Evolutionary conservation across 2,113 vertebrate species (phyloP), one percentile per base, ranked within the genome.

Genomic region (Hippopotamus amphibius): DNA sequence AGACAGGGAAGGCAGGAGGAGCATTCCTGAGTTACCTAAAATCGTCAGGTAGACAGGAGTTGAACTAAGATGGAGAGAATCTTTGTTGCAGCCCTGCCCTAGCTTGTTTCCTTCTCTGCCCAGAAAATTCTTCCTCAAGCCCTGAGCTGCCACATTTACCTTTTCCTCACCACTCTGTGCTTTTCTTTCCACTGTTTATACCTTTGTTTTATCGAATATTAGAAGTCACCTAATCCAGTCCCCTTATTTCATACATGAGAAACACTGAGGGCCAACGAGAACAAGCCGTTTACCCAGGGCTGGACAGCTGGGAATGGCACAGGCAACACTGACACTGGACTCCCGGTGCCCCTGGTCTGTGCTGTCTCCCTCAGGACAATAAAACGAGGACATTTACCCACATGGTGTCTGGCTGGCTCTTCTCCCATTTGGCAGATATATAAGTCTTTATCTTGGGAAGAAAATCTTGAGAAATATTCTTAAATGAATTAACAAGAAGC

Each of bases 401-500:
- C 21, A 57, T 8, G 37, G 55, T 74, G 30, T 79, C 90, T 89
- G 43, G 21, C 46, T 95, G 77, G 84, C 59, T 48, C 57, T 95
- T 41, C 30, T 50, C 41, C 72, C 69, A 55, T 46, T 37, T 77
- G 90, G 92, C 82, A 95, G 55, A 88, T 30, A 59, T 4, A 16
- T 79, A 79, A n/a, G 88, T 69, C 86, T 88, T 96, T 91, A 93
- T 93, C 85, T 93, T 83, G 68, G 85, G 93, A 96, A 83, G 41
- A 88, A 95, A 96, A 93, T 89, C 93, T 94, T 83, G 55, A 92
- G 59, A 92, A 84, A 76, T 87, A 88, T 79, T 93, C 95, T 96
- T 55, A 93, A 97, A 95, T 48, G 63, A 96, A 93, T 97, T 95
- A 95, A 61, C 68, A 89, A 97, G 79, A 95, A 89, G 74, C 43